phyloP scores from a whole-genome alignment of 2,113 vertebrate species.

The Herpailurus yagouaroundi region DNA sequence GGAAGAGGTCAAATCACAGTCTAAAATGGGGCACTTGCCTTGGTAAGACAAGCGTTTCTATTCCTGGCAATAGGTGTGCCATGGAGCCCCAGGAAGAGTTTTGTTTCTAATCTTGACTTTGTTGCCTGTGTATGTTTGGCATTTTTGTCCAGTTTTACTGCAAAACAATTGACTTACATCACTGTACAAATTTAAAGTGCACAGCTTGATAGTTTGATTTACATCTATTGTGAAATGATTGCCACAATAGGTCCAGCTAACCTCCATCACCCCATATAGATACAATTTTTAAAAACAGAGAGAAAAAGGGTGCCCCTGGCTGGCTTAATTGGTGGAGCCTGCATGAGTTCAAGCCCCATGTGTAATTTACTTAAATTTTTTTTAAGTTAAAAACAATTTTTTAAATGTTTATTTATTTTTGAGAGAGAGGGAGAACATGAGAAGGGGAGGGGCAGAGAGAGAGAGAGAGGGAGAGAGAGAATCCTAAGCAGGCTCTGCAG shows the following conservation, averaged over 20 bases:
- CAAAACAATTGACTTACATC: background rate
- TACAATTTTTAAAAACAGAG: background rate
- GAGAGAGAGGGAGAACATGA: no score
- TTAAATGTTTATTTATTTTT: no score
- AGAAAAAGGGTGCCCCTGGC: background rate
- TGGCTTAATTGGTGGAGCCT: background rate
- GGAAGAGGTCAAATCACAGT: background rate
- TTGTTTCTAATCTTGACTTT: background rate
- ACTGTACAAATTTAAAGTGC: background rate
- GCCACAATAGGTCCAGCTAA: background rate
- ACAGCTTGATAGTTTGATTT: background rate
- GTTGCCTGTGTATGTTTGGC: background rate
- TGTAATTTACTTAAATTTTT: background rate
- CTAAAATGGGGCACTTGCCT: background rate
- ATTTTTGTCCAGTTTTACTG: background rate
- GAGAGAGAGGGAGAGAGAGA: no score
- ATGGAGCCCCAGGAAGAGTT: background rate
- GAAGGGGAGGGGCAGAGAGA: no score
- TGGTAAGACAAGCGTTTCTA: background rate
- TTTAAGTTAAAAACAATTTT: no score
- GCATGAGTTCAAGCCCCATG: background rate
- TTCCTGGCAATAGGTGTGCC: background rate
- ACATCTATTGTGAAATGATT: background rate
- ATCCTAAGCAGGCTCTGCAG: no score
- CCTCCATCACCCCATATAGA: background rate